Percentiles rank a stretch among this genome's conserved stretches.
These are phyloP conservation scores for Orthonychiurus folsomi DNA, from an alignment of 2,888 invertebrate genomes.

Conservation along the genomic window DNA sequence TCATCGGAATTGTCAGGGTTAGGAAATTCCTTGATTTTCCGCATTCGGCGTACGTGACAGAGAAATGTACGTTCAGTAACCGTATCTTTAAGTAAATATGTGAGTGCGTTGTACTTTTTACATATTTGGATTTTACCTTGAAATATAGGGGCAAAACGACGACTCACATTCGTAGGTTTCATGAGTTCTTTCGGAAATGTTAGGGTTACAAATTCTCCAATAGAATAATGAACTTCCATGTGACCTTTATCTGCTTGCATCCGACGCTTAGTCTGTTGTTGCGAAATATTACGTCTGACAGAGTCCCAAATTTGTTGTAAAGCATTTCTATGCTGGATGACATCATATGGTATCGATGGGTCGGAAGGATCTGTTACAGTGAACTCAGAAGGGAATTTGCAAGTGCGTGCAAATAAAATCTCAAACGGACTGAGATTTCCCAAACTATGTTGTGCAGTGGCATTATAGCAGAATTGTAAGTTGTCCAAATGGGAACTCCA, in stretches of 20 bases:
- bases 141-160: neutral
- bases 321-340: neutral
- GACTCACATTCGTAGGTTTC: neutral
- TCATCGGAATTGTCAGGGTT: neutral
- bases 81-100: neutral
- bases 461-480: neutral
- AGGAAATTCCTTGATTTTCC: neutral
- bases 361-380: neutral
- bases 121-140: neutral
- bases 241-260: neutral
- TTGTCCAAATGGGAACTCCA: neutral
- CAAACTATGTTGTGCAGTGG: neutral
- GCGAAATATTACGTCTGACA: neutral
- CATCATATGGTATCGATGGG: neutral
- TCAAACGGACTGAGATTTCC: neutral
- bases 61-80: neutral
- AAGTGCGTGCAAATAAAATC: neutral
- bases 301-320: neutral
- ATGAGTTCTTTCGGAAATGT: neutral
- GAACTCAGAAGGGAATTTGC: neutral
- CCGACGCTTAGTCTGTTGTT: neutral
- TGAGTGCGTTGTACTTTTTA: neutral
- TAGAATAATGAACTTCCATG: neutral
- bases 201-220: neutral
- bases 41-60: neutral